Base-by-base conservation (phyloP, 1,140 invertebrate genomes). In the Sinella curviseta region DNA sequence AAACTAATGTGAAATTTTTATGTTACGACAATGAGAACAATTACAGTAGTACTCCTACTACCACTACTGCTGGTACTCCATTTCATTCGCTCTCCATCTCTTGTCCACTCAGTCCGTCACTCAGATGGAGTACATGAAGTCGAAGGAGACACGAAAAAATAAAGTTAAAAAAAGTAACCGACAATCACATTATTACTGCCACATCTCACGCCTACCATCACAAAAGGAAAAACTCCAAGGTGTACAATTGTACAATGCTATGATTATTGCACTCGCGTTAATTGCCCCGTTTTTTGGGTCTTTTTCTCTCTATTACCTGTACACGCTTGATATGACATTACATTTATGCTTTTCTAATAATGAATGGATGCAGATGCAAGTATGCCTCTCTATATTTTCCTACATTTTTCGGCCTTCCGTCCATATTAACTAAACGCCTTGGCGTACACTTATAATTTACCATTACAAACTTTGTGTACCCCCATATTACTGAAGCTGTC, bases 211-310 rank as follows among this genome's bases (percentile, higher is more conserved):
- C 65, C 65, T 70, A 60, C 57, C 8, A n/a, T 65, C 57, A 65
- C 8, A 65, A 65, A 65, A 65, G 57, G 39, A 20, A 20, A 48
- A 48, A 8, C 20, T 17, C 57, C 57, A 60, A 60, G 57, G 57
- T 48, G 39, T 60, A 60, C 39, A 48, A 12, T 48, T 20, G 39
- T 48, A n/a, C 57, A 4, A 14, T 70, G 31, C 31, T 31, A 8
- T 70, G 65, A 70, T 70, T 70, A 70, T 70, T 70, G 26, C 65
- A 70, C 65, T 30, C 65, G 65, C 31, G 65, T 70, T 70, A 70
- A 70, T 70, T 70, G 65, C 31, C 31, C 26, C 12, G 12, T 33
- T 70, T 70, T 70, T 70, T 30, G 26, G 12, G n/a, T 8, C n/a
- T 70, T 30, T 70, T 24, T 8, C 26, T 33, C n/a, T 8, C 14